Conservation (phyloP, 2,113 vertebrate genomes). For the Pogona vitticeps region DNA sequence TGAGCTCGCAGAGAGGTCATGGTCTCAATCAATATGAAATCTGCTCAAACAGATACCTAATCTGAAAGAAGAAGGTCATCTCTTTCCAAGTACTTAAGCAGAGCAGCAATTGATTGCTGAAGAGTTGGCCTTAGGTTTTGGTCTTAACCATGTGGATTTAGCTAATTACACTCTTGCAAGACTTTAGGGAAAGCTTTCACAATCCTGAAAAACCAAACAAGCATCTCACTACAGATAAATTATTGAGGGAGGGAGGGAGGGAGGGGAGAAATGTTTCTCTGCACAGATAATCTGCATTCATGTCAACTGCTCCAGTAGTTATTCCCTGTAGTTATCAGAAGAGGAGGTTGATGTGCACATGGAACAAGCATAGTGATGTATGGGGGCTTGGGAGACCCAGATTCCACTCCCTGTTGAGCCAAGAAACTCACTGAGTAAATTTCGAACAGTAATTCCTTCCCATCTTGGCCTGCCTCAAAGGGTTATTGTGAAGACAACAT, state of each 20-base stretch:
- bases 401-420: background rate
- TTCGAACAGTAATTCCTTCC: background rate
- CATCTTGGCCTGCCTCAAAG: background rate
- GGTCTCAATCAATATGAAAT: slow-evolving; percentile 73
- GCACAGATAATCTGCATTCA: background rate
- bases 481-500: background rate
- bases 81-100: slow-evolving; percentile 70
- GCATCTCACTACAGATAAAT: background rate
- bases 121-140: slow-evolving; percentile 62
- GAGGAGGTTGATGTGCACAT: background rate
- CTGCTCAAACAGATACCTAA: slow-evolving; percentile 63
- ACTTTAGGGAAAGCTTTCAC: slow-evolving; percentile 43
- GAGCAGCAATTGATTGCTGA: slow-evolving; percentile 61
- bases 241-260: background rate
- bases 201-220: slow-evolving; percentile 20
- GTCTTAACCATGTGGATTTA: slow-evolving; percentile 66
- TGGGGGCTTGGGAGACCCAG: background rate
- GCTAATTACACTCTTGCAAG: slow-evolving; percentile 59
- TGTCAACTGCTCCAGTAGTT: background rate
- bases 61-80: slow-evolving; percentile 75
- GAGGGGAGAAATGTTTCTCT: no score
- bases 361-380: background rate
- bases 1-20: slow-evolving; percentile 61
- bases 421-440: background rate
- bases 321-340: background rate